A percentile compares a stretch with the other conserved stretches of the same genome.
Evolutionary conservation across 2,113 vertebrate species (phyloP).

Genomic region (Periophthalmus modestus): DNA sequence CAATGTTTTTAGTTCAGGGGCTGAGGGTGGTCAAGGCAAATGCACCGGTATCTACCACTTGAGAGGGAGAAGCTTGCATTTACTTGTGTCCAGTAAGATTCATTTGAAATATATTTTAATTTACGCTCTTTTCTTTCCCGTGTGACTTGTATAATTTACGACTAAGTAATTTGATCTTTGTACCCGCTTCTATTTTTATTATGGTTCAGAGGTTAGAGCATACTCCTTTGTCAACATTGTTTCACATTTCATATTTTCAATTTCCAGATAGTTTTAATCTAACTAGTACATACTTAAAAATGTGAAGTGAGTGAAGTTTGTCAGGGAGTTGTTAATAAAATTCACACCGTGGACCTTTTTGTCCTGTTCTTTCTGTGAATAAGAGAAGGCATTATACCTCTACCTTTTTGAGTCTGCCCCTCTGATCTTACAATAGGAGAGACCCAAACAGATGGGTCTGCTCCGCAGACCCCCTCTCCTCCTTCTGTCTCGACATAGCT

Average conservation of each 20-base stretch:
- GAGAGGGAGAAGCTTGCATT: neutral
- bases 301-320: neutral
- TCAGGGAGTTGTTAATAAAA: neutral
- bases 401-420: neutral
- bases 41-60: constrained; percentile 1
- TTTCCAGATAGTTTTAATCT: neutral
- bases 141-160: no score
- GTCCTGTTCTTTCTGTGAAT: neutral
- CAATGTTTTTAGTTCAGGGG: constrained; percentile 30
- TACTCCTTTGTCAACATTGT: neutral
- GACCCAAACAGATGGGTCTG: constrained; percentile 76
- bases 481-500: constrained; percentile 57
- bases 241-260: neutral
- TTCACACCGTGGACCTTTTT: constrained; percentile 1
- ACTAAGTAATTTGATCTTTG: neutral
- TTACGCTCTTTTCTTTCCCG: neutral
- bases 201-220: neutral
- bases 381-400: constrained; percentile 7
- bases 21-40: constrained; percentile 28
- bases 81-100: neutral
- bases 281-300: neutral
- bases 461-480: constrained; percentile 69
- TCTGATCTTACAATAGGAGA: constrained; percentile 35
- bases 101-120: neutral
- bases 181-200: neutral